phyloP scores from a whole-genome alignment of 2,797 vertebrate species.

The Sebastes melanostomus region DNA sequence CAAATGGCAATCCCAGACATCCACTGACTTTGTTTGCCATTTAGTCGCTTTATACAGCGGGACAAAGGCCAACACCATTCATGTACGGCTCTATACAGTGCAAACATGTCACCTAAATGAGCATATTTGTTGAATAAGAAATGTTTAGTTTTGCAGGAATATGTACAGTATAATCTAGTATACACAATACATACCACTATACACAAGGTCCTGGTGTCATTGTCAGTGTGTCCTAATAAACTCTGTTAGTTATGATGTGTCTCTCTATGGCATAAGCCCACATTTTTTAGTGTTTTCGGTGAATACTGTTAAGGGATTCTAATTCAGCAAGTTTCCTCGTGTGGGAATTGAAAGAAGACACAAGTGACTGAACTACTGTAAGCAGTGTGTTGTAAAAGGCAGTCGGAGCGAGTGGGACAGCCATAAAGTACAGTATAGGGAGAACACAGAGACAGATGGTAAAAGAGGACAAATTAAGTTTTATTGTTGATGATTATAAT shows the following conservation, averaged over 20 bases:
- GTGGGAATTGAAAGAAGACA: not conserved
- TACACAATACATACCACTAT: not conserved
- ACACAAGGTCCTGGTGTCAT: not conserved
- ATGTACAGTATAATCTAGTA: not conserved
- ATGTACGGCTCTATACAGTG: not conserved
- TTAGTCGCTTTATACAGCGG: not conserved
- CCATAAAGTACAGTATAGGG: slow-evolving; percentile 25
- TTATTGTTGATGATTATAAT: slow-evolving; percentile 43
- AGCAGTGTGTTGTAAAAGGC: slow-evolving; percentile 13
- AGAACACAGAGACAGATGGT: slow-evolving; percentile 40
- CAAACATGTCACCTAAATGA: not conserved
- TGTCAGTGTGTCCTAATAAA: not conserved
- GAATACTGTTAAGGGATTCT: not conserved
- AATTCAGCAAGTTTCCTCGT: slow-evolving; percentile 5
- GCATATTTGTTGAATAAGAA: not conserved
- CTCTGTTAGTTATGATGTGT: not conserved
- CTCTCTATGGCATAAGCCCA: not conserved
- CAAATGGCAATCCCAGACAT: not conserved
- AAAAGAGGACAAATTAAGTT: slow-evolving; percentile 41
- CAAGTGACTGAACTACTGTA: not conserved
- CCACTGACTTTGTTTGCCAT: not conserved
- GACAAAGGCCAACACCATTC: not conserved
- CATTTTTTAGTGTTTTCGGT: not conserved
- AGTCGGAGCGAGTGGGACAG: slow-evolving; percentile 7
- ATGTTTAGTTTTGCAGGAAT: not conserved